Evolutionary conservation across 2,797 vertebrate genomes (phyloP).

Genomic region (Pteropus rufus): DNA sequence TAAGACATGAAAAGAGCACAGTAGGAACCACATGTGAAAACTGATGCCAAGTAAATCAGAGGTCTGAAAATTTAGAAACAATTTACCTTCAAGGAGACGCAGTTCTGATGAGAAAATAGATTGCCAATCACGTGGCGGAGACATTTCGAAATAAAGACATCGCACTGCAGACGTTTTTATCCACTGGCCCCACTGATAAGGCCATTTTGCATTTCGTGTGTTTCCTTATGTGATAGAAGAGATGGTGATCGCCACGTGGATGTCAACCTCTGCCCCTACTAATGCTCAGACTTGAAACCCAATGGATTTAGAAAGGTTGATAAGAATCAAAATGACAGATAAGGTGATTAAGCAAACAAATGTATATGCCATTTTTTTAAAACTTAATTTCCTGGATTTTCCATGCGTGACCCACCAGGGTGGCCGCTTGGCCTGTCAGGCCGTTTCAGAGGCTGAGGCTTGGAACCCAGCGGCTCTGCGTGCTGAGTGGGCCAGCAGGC

Average conservation of each 20-base stretch:
- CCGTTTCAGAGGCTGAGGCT: neutral
- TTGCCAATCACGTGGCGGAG: neutral
- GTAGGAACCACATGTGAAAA: neutral
- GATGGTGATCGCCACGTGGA: fast-evolving
- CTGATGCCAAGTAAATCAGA: neutral
- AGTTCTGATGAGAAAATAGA: neutral
- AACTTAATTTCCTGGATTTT: constrained; percentile 5
- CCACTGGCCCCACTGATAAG: fast-evolving
- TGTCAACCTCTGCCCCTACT: neutral
- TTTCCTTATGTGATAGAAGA: neutral
- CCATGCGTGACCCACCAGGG: neutral
- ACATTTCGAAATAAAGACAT: neutral
- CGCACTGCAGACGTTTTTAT: neutral
- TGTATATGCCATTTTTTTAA: neutral
- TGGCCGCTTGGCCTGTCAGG: neutral
- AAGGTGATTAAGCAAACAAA: neutral
- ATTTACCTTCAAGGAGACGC: neutral
- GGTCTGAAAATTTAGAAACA: neutral
- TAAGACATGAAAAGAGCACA: neutral
- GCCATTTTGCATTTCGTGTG: neutral
- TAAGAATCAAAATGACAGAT: neutral
- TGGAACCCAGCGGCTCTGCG: fast-evolving
- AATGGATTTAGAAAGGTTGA: neutral
- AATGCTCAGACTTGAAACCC: neutral
- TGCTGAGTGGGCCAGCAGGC: fast-evolving